phyloP scores from a whole-genome alignment of 1,140 invertebrate genomes.

The Myzus persicae region DNA sequence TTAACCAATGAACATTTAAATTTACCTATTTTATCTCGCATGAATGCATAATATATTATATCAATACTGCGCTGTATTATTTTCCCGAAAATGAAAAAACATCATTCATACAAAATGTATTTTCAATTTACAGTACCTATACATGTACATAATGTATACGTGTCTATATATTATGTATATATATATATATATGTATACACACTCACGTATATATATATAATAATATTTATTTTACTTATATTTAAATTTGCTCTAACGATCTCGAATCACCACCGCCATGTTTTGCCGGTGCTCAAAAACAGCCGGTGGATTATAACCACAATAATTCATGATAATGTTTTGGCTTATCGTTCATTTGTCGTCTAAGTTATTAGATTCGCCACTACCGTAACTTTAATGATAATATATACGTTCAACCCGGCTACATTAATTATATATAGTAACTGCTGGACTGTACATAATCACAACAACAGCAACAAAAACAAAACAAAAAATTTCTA shows the following conservation, averaged over 20 bases:
- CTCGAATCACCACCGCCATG: background rate
- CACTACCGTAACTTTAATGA: slow-evolving; percentile 22
- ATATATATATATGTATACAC: background rate
- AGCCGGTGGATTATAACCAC: slow-evolving; percentile 51
- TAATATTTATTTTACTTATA: slow-evolving; percentile 28
- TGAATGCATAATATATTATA: background rate
- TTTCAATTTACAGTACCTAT: slow-evolving; percentile 21
- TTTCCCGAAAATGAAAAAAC: background rate
- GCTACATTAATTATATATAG: background rate
- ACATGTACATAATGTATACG: background rate
- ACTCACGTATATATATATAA: background rate
- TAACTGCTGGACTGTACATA: background rate
- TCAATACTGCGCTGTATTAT: background rate
- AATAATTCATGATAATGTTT: slow-evolving; percentile 57
- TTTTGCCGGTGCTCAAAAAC: slow-evolving; percentile 46
- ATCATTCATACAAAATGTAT: background rate
- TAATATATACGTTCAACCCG: background rate
- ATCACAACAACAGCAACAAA: background rate
- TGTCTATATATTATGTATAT: background rate
- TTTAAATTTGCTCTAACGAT: slow-evolving; percentile 49
- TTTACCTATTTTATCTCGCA: background rate
- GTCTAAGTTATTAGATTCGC: slow-evolving; percentile 43
- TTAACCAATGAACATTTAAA: background rate
- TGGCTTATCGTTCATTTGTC: slow-evolving; percentile 49
- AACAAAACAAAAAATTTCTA: background rate